Base-by-base conservation (phyloP, 1,140 invertebrate species). In the Notospermus geniculatus region DNA sequence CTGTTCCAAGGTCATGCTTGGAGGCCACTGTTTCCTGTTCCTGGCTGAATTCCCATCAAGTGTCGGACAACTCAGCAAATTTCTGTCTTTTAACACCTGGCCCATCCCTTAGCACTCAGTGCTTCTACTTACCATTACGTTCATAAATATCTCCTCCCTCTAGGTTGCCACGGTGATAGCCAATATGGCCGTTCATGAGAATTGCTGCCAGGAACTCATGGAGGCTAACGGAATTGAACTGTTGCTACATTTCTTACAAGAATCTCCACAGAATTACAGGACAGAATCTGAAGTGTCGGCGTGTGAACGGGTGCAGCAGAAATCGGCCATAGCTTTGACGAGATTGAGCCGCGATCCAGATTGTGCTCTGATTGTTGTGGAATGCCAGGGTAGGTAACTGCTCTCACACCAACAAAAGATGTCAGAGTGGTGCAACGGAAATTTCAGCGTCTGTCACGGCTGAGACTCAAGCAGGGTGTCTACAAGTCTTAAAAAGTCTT, bases 291-390 rank as follows among this genome's bases (percentile, higher is more conserved):
- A 88, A 69, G 78, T 86, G 2, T 84, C 88, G 29, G 87, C 90
- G 11, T 88, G 88, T 23, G 89, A 91, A 66, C 78, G 86, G 46
- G 81, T 95, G n/a, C 89, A 91, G 66, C 88, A 89, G 68, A 94
- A 94, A 71, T 87, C 91, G 0, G 88, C 91, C 1, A 90, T 92
- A 50, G 91, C 92, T 22, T 82, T 96, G 13, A 91, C 91, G 0
- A 85, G 90, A 68, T 81, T 95, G 39, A 91, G 89, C 67, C 86
- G 87, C 30, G 86, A 92, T 36, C 83, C 84, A 13, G 85, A 87
- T 64, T 88, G 90, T 0, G 88, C 91, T 0, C 80, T 84, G 45
- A 87, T 89, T 71, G 87, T 94, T 19, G 86, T 91, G 1, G 85
- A 89, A 59, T 80, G 90, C 11, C 88, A 90, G 59, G 91, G 91